Percentiles rank a stretch among this genome's conserved stretches.
Evolutionary conservation across 1,140 invertebrate genomes (phyloP).

Genomic region (Drosophila pruinosa): DNA sequence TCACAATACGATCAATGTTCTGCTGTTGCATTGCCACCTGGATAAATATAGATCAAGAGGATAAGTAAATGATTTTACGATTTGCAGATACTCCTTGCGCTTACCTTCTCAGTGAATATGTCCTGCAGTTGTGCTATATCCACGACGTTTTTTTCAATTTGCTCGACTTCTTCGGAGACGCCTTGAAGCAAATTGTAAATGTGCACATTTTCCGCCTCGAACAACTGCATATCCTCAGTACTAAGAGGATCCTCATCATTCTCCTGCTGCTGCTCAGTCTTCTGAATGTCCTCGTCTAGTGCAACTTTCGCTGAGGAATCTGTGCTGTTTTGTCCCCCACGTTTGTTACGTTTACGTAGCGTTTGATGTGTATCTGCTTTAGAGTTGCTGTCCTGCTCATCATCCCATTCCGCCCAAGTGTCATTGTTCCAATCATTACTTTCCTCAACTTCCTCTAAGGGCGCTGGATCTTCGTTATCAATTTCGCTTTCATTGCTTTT

Average conservation of each 20-base stretch:
- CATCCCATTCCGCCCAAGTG: constrained; percentile 56
- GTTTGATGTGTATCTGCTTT: constrained; percentile 23
- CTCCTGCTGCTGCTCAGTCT: constrained; percentile 63
- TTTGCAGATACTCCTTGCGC: background rate
- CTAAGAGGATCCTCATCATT: constrained; percentile 86
- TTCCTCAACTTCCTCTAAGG: background rate
- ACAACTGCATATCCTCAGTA: constrained; percentile 95
- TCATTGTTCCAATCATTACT: constrained; percentile 67
- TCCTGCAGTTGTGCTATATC: constrained; percentile 98
- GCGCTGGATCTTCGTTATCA: background rate
- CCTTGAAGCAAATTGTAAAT: constrained; percentile 94
- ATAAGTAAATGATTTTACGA: background rate
- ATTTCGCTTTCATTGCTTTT: constrained; percentile 13
- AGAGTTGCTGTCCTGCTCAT: constrained; percentile 30
- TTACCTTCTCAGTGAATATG: constrained; percentile 97
- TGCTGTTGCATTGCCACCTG: constrained; percentile 93
- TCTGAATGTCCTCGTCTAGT: constrained; percentile 71
- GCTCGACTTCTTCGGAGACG: constrained; percentile 90
- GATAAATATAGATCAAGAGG: background rate
- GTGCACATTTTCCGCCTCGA: constrained; percentile 92
- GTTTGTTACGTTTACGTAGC: constrained; percentile 49
- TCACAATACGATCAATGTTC: constrained; percentile 94
- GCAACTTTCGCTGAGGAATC: constrained; percentile 70
- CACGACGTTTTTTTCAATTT: constrained; percentile 95
- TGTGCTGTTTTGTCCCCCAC: constrained; percentile 17